These are phyloP conservation scores for Henicopernis longicauda DNA, from an alignment of 2,113 vertebrate genomes.

Conservation along the genomic window DNA sequence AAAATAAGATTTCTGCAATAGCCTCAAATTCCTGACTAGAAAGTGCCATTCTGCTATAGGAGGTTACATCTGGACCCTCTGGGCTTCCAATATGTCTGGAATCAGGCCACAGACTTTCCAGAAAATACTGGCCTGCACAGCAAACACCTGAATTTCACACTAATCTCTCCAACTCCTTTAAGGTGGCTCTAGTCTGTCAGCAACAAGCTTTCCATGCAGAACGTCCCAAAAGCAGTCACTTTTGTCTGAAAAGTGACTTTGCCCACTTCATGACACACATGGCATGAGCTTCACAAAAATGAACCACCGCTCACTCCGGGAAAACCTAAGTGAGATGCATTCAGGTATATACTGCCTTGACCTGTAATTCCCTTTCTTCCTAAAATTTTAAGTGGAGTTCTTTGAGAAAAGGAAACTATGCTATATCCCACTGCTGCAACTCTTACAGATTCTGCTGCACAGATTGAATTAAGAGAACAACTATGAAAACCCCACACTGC, in stretches of 20 bases:
- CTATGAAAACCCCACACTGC: background rate
- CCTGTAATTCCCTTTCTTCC: background rate
- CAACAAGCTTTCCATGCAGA: background rate
- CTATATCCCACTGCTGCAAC: background rate
- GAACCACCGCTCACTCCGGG: background rate
- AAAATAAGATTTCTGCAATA: background rate
- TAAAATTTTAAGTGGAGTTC: background rate
- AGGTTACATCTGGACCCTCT: background rate
- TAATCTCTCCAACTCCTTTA: background rate
- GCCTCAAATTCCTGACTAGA: background rate
- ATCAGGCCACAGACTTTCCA: background rate
- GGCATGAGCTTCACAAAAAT: fast-evolving
- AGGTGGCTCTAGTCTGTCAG: background rate
- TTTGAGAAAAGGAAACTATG: background rate
- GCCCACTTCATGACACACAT: background rate
- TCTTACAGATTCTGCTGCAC: background rate
- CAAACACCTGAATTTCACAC: background rate
- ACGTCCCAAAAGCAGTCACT: background rate
- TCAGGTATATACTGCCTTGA: background rate
- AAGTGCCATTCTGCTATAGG: background rate
- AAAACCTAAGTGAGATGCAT: background rate
- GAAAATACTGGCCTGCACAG: background rate
- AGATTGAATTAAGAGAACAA: background rate
- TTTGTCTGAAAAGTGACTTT: background rate
- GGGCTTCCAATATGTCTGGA: background rate